phyloP scores from a whole-genome alignment of 2,113 vertebrate genomes.

The Campylorhamphus procurvoides region DNA sequence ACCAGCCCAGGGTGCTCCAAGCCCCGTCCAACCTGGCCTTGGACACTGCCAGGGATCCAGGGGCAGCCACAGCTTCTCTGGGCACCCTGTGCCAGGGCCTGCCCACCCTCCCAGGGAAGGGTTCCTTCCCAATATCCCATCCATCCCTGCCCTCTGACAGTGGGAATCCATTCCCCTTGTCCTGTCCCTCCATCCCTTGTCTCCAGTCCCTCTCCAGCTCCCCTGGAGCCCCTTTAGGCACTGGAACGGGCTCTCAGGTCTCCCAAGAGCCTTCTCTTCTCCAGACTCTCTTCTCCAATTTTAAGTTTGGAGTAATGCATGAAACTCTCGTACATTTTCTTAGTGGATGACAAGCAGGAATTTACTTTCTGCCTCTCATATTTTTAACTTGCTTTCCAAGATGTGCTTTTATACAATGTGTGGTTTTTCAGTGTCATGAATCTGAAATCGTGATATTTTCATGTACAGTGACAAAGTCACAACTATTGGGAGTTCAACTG shows the following conservation, averaged over 20 bases:
- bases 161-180: not conserved
- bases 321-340: not conserved
- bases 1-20: not conserved
- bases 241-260: not conserved
- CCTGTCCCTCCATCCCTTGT: rapidly evolving
- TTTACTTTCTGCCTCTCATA: not conserved
- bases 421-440: not conserved
- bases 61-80: not conserved
- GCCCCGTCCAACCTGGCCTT: not conserved
- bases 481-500: not conserved
- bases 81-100: not conserved
- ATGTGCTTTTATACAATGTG: rapidly evolving
- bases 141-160: not conserved
- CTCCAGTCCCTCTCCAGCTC: not conserved
- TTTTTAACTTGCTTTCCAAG: not conserved
- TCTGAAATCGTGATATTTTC: not conserved
- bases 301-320: not conserved
- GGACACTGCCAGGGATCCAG: not conserved
- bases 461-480: not conserved
- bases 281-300: not conserved
- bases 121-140: rapidly evolving
- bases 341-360: not conserved
- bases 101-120: not conserved
- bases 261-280: not conserved
- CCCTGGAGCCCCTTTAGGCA: not conserved